Base-by-base conservation (phyloP, 2,797 vertebrate species). In the Peromyscus nudipes region DNA sequence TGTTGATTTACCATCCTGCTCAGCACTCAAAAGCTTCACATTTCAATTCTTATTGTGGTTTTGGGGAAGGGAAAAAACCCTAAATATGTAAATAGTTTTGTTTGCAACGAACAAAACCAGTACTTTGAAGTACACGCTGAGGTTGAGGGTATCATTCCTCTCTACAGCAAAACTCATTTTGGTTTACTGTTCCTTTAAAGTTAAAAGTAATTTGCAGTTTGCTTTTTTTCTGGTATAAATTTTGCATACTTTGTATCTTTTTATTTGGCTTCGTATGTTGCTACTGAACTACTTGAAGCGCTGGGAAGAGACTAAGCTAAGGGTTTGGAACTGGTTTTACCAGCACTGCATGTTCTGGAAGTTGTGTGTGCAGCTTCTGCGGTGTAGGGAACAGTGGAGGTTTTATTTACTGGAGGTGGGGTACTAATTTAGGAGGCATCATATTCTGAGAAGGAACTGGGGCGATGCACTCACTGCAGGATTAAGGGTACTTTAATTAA, bases 241-340 rank as follows among this genome's bases (percentile, higher is more conserved):
- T 85, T 96, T 95, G 81, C n/a, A 55, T 57, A 71, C 79, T 96
- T 96, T 79, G 27, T 91, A 37, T 92, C 79, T 57, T 84, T 80
- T 81, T 94, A 37, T n/a, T 64, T 75, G 76, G 67, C 87, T 79
- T 71, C 31, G 81, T 84, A 94, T 91, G 49, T 49, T n/a, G 73
- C 88, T 92, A 27, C 76, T 64, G 49, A 93, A 89, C 52, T 91
- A 71, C 88, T 76, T 89, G 27, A 81, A 82, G 67, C 80, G 29
- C 52, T 95, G 27, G 13, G 49, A 94, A 94, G 57, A 60, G 75
- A 57, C 17, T 52, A 89, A 34, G 25, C 77, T 65, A 83, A 93
- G 75, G 69, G 91, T 92, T 77, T 31, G 75, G 52, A 98, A 97
- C 97, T 93, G 96, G 97, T 97, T 97, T 94, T 96, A 95, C 97